Evolutionary conservation across 2,113 vertebrate genomes (phyloP), one percentile per base, ranked within the genome.

Genomic region (Maylandia zebra): DNA sequence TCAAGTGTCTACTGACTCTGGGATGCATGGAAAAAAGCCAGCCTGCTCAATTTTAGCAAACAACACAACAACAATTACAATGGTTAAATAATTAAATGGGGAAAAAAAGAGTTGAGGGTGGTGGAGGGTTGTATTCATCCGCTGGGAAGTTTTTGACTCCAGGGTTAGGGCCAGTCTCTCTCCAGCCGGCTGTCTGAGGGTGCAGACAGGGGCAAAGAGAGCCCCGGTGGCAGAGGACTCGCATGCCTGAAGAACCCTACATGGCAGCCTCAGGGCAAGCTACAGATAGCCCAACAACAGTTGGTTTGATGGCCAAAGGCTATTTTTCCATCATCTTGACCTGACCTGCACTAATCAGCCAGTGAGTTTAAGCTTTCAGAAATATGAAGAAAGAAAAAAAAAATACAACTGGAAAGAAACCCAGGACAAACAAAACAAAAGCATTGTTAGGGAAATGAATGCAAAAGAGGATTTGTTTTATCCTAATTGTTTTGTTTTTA

Each of bases 281-380:
- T 8, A 78, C 74, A 78, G 74, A 78, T 34, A 78, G 17, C 74
- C 24, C 5, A 0, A 52, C 24, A 78, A 34, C 74, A 52, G 27
- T 78, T 52, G 45, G 74, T 34, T 78, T 78, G 45, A 78, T 78
- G 16, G 71, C 71, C 71, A 78, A 32, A 50, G 17, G 74, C 43
- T 78, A 34, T 78, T 52, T 78, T n/a, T 52, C 45, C 16, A 34
- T n/a, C 74, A 78, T 52, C 17, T 78, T 6, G 45, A 1, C 16
- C 45, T 78, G 71, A 50, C 24, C 43, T 50, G 45, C 74, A 27
- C 13, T 45, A 45, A 74, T 74, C 22, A 74, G 22, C 41, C 38
- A 0, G 4, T 27, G 8, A 74, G 13, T 45, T 45, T 74, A 27
- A 74, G 22, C 41, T 74, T 17, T 74, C 24, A 74, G 41, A 0